phyloP scores from a whole-genome alignment of 2,888 invertebrate species.

The Coelopa pilipes region DNA sequence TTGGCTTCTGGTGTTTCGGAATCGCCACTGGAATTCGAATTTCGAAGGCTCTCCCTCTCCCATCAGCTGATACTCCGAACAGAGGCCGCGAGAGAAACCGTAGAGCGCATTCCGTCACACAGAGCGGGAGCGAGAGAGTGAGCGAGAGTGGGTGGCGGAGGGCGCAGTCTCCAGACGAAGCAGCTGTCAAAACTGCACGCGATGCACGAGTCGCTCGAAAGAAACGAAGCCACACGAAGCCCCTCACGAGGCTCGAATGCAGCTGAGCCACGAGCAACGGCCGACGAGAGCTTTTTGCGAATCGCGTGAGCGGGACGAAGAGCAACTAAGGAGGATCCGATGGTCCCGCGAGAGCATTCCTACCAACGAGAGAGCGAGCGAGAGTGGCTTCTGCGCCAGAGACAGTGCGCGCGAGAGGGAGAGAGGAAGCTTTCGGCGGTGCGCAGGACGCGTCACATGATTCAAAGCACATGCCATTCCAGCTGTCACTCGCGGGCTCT shows the following conservation, averaged over 20 bases:
- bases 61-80: neutral
- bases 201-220: neutral
- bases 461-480: slow-evolving; percentile 42
- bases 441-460: slow-evolving; percentile 31
- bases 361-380: neutral
- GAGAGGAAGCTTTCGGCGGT: neutral
- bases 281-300: neutral
- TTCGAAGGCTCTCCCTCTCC: neutral
- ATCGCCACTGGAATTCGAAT: slow-evolving; percentile 4
- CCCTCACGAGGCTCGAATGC: neutral
- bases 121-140: slow-evolving; percentile 9
- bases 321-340: neutral
- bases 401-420: neutral
- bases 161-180: neutral
- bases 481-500: slow-evolving; percentile 45
- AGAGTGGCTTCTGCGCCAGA: neutral
- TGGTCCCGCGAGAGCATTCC: no score
- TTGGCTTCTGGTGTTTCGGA: neutral
- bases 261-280: neutral
- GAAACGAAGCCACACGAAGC: neutral
- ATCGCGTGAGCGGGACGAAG: neutral
- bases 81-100: neutral
- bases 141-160: neutral
- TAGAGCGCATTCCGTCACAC: neutral
- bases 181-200: slow-evolving; percentile 22